Base-by-base conservation (phyloP, 2,797 vertebrate species). In the Parotocinclus haroldoi region DNA sequence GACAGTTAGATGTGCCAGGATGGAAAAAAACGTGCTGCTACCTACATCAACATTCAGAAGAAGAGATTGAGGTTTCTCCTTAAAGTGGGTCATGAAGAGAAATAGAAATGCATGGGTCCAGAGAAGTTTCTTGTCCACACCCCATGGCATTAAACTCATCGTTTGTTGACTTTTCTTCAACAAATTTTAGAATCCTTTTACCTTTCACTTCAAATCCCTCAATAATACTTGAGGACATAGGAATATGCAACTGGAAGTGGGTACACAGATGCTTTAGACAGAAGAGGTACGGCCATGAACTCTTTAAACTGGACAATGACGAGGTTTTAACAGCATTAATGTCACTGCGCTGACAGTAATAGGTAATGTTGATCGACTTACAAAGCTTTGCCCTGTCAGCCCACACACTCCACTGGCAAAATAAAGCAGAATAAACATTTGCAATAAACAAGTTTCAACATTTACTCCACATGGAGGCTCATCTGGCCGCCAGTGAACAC, bases 81-180 rank as follows among this genome's bases (percentile, higher is more conserved):
- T 66, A 51, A 58, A 66, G 14, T 36, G 17, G 6, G 19, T 11
- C 12, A 53, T 53, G 1, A 53, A 6, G 6, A 53, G 38, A 27
- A 14, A 37, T 12, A 51, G 7, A 9, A n/a, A 58, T 52, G 48
- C 37, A 59, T 37, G 27, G 38, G 46, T 42, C 46, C 36, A 51
- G 37, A 58, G 18, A 58, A 58, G 27, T 19, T 58, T 13, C 64
- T 17, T 67, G 3, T 51, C 19, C 18, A 14, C 10, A 50, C 36
- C 40, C 51, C 9, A 66, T 37, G 9, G 44, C 53, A 66, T 7
- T 4, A 5, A 57, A 10, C 44, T 66, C 27, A 18, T 19, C 10
- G 16, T 55, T 64, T 64, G 13, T 55, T 36, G 18, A 13, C 51
- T 36, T 63, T 63, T 44, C 39, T 63, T 45, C 10, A 64, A 64